These are phyloP conservation scores for Spilosoma lubricipeda DNA, from an alignment of 2,888 invertebrate species.

Conservation along the genomic window DNA sequence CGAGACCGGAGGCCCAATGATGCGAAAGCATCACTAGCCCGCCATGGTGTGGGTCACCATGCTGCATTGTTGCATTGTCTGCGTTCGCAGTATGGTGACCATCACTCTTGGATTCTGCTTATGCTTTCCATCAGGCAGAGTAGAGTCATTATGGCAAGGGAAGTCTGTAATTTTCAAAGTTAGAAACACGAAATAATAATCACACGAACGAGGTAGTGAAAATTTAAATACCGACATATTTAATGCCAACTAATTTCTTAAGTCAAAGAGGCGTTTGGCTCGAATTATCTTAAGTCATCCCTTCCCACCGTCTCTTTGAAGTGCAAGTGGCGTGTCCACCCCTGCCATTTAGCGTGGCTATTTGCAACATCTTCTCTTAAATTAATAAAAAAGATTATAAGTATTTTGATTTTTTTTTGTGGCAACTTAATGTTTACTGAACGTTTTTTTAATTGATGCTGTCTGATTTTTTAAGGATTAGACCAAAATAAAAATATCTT, in stretches of 20 bases:
- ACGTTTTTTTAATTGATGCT: background rate
- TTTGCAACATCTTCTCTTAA: slow-evolving; percentile 61
- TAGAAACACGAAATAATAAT: too few species aligned
- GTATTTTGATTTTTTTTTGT: slow-evolving; percentile 44
- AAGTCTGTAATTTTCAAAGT: too few species aligned
- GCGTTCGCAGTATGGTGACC: too few species aligned
- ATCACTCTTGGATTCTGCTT: too few species aligned
- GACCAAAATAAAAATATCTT: too few species aligned
- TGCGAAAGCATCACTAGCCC: too few species aligned
- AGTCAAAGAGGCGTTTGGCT: slow-evolving; percentile 34
- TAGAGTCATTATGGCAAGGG: too few species aligned
- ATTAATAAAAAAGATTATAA: slow-evolving; percentile 60
- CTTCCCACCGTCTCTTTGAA: slow-evolving; percentile 26
- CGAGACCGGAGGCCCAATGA: too few species aligned
- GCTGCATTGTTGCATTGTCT: too few species aligned
- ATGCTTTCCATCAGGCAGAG: too few species aligned
- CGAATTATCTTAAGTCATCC: slow-evolving; percentile 39
- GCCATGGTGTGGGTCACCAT: too few species aligned
- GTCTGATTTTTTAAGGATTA: background rate
- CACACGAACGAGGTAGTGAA: too few species aligned
- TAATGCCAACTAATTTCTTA: slow-evolving; percentile 29
- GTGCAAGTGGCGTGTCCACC: slow-evolving; percentile 37
- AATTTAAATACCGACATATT: background rate
- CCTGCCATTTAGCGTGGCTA: slow-evolving; percentile 53
- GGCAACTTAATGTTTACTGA: slow-evolving; percentile 34